Base-by-base conservation (phyloP, 2,888 invertebrate species). In the Acrobasis suavella region DNA sequence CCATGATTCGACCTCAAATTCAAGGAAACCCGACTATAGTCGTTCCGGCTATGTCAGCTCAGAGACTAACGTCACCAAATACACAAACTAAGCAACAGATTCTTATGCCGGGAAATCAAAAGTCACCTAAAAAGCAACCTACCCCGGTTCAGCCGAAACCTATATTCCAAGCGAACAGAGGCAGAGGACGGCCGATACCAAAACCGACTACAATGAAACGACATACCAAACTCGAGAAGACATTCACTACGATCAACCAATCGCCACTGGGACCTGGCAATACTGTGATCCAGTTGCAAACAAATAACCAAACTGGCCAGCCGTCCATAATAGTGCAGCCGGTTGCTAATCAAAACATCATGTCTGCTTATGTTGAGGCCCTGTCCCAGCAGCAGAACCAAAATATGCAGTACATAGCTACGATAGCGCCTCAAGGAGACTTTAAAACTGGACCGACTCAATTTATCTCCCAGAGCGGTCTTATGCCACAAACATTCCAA, bases 371-470 rank as follows among this genome's bases (percentile, higher is more conserved):
- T 82, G 94, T 96, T 2, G 95, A 96, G 76, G 93, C 95, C 0
- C 91, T 95, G 69, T 95, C 95, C 59, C 95, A 95, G 73, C 94
- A 95, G 70, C 94, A 95, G 63, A 94, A 94, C 64, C 95, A 95
- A 79, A 95, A 95, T 77, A 91, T 96, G 83, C 96, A 96, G 75
- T 96, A 96, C 73, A 95, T 96, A 55, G 94, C 96, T 10, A 94
- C 96, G 0, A 94, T 95, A 65, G 93, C 94, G 0, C 94, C 95
- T 8, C 95, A 94, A 79, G 90, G 90, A 62, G 94, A 94, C 55
- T 94, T 86, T 58, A 94, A 94, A 71, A 86, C 91, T 1, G 86
- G 88, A 16, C 91, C 91, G 5, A 93, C 94, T 46, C 94, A 94
- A 67, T 94, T 93, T 65, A 85, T 93, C 66, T 93, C 93, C 14